Evolutionary conservation across 2,888 invertebrate genomes (phyloP).

Genomic region (Oxyteleia sp.): DNA sequence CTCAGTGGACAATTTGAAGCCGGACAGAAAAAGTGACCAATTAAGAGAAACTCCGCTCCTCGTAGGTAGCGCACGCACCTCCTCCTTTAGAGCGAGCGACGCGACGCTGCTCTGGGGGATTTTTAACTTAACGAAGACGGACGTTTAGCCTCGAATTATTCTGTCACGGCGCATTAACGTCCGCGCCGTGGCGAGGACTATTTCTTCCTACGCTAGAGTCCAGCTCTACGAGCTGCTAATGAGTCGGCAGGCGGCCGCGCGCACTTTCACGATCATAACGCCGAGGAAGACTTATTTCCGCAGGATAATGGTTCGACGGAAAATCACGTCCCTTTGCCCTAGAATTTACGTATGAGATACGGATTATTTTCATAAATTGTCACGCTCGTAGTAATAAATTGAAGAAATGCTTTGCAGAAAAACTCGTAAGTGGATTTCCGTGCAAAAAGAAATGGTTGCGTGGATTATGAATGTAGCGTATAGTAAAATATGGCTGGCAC

Average conservation of each 20-base stretch:
- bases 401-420: neutral
- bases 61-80: conserved; percentile 71
- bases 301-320: conserved; percentile 48
- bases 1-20: conserved; percentile 85
- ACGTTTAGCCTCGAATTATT: conserved; percentile 84
- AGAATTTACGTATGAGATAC: conserved; percentile 39
- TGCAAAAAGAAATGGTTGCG: no score
- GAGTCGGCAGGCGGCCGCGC: conserved; percentile 78
- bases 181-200: conserved; percentile 72
- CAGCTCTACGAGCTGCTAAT: conserved; percentile 82
- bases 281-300: conserved; percentile 76
- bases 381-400: conserved; percentile 22
- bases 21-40: conserved; percentile 83
- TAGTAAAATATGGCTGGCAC: no score
- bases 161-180: conserved; percentile 84
- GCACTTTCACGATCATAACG: conserved; percentile 82
- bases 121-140: conserved; percentile 81
- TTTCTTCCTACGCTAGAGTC: conserved; percentile 75
- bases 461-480: no score
- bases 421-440: conserved; percentile 4
- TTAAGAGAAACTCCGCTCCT: conserved; percentile 83
- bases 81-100: conserved; percentile 42
- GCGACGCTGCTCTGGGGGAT: conserved; percentile 70
- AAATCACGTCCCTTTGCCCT: conserved; percentile 38
- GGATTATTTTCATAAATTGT: conserved; percentile 45